A percentile compares a stretch with the other conserved stretches of the same genome.
phyloP scores from a whole-genome alignment of 2,797 vertebrate genomes.

The Borostomias antarcticus region DNA sequence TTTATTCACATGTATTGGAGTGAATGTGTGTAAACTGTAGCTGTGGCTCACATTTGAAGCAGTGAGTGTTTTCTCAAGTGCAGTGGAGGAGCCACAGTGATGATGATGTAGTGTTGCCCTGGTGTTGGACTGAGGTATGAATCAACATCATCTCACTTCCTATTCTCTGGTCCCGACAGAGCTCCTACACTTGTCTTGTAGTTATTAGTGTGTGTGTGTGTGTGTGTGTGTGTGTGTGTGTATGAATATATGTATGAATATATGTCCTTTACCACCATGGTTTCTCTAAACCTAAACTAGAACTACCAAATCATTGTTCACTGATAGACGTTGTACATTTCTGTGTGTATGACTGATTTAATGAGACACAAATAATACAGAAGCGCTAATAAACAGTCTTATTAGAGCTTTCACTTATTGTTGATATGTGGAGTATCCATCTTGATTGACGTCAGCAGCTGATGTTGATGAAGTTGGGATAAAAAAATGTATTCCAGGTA shows the following conservation, averaged over 20 bases:
- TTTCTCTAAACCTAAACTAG: no score
- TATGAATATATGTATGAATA: constrained; percentile 8
- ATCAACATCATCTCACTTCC: constrained; percentile 70
- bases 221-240: constrained; percentile 73
- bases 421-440: no score
- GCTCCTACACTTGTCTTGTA: constrained; percentile 71
- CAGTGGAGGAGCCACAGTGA: constrained; percentile 46
- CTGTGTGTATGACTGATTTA: no score
- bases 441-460: no score
- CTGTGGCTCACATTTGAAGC: constrained; percentile 64
- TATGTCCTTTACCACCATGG: no score
- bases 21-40: constrained; percentile 58
- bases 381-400: no score
- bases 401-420: no score
- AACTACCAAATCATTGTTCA: no score
- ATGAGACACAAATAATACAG: no score
- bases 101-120: constrained; percentile 75
- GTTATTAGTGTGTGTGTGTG: constrained; percentile 83
- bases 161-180: constrained; percentile 39
- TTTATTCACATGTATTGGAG: constrained; percentile 63
- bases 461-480: no score
- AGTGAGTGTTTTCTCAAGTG: constrained; percentile 75
- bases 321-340: no score
- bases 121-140: constrained; percentile 79
- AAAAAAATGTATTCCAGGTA: no score